A percentile compares a stretch with the other conserved stretches of the same genome.
Evolutionary conservation across 2,113 vertebrate species (phyloP).

Genomic region (Sialia sialis): DNA sequence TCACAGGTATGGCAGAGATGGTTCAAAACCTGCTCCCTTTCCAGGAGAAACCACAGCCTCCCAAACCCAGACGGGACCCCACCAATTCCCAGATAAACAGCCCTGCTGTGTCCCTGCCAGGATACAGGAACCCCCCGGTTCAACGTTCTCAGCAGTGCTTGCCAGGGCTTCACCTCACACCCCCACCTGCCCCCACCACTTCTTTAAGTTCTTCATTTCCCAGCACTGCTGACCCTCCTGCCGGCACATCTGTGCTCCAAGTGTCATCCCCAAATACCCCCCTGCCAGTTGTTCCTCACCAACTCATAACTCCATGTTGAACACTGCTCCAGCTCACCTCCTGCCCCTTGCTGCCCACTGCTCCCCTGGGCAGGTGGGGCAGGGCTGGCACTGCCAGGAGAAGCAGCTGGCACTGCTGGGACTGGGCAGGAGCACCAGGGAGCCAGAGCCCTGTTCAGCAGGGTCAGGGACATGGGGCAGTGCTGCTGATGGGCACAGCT

Average conservation of each 20-base stretch:
- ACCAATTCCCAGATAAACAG: rapidly evolving
- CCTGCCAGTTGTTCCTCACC: neutral
- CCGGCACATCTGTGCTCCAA: rapidly evolving
- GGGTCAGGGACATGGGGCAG: neutral
- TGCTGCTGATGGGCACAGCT: rapidly evolving
- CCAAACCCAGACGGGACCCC: rapidly evolving
- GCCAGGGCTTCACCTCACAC: neutral
- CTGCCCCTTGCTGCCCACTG: rapidly evolving
- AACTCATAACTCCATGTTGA: rapidly evolving
- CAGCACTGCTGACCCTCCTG: neutral
- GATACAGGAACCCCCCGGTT: neutral
- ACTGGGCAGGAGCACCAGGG: rapidly evolving
- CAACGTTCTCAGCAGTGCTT: rapidly evolving
- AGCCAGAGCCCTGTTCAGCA: rapidly evolving
- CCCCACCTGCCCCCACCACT: neutral
- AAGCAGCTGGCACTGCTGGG: neutral
- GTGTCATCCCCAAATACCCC: neutral
- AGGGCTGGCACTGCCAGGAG: rapidly evolving
- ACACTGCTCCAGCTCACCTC: rapidly evolving
- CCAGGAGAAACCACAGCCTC: neutral
- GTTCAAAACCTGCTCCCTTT: rapidly evolving
- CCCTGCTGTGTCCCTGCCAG: neutral
- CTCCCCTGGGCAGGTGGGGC: rapidly evolving
- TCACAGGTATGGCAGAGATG: neutral
- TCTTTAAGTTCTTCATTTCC: neutral